A percentile compares a stretch with the other conserved stretches of the same genome.
Conservation (phyloP, 2,797 vertebrate species). For the Kryptopterus vitreolus region DNA sequence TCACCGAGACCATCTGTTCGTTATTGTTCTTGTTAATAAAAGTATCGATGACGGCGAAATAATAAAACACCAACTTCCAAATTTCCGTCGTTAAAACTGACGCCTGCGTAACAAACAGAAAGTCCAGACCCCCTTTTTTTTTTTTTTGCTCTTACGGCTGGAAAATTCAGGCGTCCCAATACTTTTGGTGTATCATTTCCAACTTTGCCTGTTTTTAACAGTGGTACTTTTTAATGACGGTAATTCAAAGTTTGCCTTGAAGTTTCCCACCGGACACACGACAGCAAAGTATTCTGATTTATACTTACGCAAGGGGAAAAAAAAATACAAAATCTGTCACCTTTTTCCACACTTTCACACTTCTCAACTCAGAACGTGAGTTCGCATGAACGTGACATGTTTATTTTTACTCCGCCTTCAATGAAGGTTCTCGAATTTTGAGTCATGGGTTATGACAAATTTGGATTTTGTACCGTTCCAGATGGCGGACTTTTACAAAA, state of each 20-base stretch:
- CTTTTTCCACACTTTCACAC: not conserved
- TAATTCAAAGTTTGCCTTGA: not conserved
- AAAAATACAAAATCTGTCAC: not conserved
- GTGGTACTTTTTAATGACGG: not conserved
- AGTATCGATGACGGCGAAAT: not conserved
- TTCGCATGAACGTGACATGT: no score
- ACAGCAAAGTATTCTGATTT: not conserved
- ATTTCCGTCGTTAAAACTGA: not conserved
- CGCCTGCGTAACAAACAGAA: not conserved
- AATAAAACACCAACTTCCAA: not conserved
- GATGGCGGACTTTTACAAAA: not conserved
- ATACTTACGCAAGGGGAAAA: not conserved
- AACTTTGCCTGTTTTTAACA: not conserved
- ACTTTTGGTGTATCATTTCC: not conserved
- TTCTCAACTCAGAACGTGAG: not conserved
- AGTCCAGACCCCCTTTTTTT: no score
- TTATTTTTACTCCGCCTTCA: conserved; percentile 1
- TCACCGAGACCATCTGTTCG: not conserved
- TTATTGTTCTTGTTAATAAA: conserved; percentile 5
- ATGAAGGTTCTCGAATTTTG: no score
- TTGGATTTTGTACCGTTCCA: conserved; percentile 11
- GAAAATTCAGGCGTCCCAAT: no score
- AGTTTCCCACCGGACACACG: not conserved
- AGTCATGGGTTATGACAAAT: not conserved
- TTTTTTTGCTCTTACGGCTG: no score